Evolutionary conservation across 2,888 invertebrate genomes (phyloP), one percentile per base, ranked within the genome.

Genomic region (Pachydiplax longipennis): DNA sequence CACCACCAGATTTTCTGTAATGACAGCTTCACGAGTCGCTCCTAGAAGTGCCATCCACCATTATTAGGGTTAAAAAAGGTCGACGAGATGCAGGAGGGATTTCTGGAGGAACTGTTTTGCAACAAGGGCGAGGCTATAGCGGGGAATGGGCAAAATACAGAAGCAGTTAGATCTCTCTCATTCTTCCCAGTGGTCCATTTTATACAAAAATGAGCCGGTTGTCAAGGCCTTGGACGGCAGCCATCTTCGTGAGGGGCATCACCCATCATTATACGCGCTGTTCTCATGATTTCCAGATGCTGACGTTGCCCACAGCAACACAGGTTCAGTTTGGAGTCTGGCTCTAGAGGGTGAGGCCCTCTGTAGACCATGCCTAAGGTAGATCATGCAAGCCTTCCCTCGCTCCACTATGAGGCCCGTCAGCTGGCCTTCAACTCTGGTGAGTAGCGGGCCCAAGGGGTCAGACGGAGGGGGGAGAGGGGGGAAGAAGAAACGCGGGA

Each of bases 301-400:
- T 10, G 73, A 25, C 13, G 73, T 25, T 13, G 31, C 31, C 73
- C 73, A 73, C 73, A 31, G 73, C 73, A 12, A 73, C 22, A 22
- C 73, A 73, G 73, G 25, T 15, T 73, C 73, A 31, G 73, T 13
- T 31, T 25, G 73, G 31, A 12, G 31, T 31, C 73, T 13, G 31
- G 73, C 15, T 25, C 25, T 73, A 73, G 25, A 25, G 73, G 73
- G 73, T 83, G 92, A 91, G 90, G 93, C 92, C 44, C 93, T 93
- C 58, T 93, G 93, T 90, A 96, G 95, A 94, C 96, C 96, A 94
- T 95, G 95, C 93, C 96, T 95, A 93, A 96, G 95, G 94, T 95
- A 96, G 93, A 94, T 95, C 94, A 96, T 96, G 94, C 96, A 96
- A 93, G 96, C 96, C 94, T 96, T 96, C 93, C 95, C 94, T 92